Percentiles rank a stretch among this genome's conserved stretches.
Evolutionary conservation across 37 sponge, comb jelly and placozoan genomes (phyloP).

Genomic region (Theonella swinhoei): DNA sequence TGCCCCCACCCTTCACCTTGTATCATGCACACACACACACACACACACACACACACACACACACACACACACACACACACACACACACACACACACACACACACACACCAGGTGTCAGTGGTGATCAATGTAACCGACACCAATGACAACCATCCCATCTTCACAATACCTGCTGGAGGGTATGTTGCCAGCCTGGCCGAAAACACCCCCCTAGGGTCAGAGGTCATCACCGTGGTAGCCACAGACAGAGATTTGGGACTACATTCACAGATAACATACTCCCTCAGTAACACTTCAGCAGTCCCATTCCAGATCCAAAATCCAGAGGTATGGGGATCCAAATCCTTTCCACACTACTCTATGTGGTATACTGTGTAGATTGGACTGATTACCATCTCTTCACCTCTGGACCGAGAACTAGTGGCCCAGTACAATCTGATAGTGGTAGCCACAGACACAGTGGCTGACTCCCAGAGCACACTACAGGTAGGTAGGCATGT

Average conservation of each 20-base stretch:
- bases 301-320: conserved; percentile 25
- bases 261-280: conserved; percentile 15
- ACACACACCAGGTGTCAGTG: conserved; percentile 26
- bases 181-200: conserved; percentile 21
- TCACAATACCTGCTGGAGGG: conserved; percentile 27
- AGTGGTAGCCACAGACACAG: conserved; percentile 49
- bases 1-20: too few species aligned
- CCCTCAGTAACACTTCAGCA: neutral
- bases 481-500: neutral
- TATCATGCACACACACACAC: too few species aligned
- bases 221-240: conserved; percentile 17
- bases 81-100: too few species aligned
- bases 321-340: conserved; percentile 12
- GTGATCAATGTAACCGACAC: conserved; percentile 23
- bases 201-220: neutral
- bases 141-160: conserved; percentile 46
- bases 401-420: conserved; percentile 41
- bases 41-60: too few species aligned
- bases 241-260: conserved; percentile 12
- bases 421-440: conserved; percentile 11
- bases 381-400: conserved; percentile 35
- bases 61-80: too few species aligned
- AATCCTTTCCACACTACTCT: neutral
- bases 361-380: neutral
- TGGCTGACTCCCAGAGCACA: neutral